These are phyloP conservation scores for Apamea epomidion DNA, from an alignment of 2,888 invertebrate genomes.

Conservation along the genomic window DNA sequence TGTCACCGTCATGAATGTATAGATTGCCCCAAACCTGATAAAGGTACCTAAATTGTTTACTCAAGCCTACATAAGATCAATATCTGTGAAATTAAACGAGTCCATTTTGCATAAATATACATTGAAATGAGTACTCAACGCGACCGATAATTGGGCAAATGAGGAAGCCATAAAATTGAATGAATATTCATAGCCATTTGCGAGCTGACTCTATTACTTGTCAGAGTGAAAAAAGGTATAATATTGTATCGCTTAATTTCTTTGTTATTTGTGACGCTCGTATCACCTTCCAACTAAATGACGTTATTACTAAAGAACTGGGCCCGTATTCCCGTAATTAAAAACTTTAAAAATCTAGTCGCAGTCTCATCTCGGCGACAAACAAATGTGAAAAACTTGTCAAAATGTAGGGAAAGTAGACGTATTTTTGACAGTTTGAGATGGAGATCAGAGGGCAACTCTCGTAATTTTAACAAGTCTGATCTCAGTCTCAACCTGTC, in stretches of 20 bases:
- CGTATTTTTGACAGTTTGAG: no score
- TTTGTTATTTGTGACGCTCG: neutral
- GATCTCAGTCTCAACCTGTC: no score
- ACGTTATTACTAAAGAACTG: neutral
- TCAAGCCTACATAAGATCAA: conserved; percentile 39
- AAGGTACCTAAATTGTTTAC: conserved; percentile 36
- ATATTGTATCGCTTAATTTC: conserved; percentile 17
- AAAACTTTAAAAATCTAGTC: no score
- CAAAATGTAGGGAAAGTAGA: no score
- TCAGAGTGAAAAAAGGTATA: conserved; percentile 17
- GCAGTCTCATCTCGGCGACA: no score
- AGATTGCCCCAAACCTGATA: neutral
- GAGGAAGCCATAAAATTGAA: conserved; percentile 70
- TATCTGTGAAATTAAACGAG: conserved; percentile 41
- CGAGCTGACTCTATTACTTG: conserved; percentile 33
- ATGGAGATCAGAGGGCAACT: no score
- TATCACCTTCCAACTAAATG: neutral
- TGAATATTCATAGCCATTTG: conserved; percentile 65
- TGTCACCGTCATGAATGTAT: neutral
- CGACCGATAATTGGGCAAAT: conserved; percentile 71
- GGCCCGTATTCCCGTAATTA: no score
- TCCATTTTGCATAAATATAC: conserved; percentile 60
- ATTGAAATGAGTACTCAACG: conserved; percentile 53
- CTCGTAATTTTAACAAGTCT: no score
- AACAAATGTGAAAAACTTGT: no score